These are phyloP conservation scores for Todiramphus chloris DNA, from an alignment of 2,113 vertebrate genomes.

Conservation along the genomic window DNA sequence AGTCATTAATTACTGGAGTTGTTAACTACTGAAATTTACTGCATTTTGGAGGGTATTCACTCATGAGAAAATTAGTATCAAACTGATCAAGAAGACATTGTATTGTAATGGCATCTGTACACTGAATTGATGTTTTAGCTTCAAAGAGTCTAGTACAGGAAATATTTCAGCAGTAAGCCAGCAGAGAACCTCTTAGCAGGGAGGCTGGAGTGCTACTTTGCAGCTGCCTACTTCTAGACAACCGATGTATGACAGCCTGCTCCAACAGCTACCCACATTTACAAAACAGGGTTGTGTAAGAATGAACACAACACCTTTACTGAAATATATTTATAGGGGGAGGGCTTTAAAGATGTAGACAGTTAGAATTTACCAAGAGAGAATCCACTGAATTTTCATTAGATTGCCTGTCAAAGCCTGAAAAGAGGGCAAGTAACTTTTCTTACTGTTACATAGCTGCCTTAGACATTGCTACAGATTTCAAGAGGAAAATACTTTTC, in stretches of 20 bases:
- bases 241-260: not conserved
- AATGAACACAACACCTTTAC: not conserved
- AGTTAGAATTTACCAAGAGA: not conserved
- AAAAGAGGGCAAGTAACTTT: not conserved
- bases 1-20: not conserved
- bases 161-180: not conserved
- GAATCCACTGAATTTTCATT: not conserved
- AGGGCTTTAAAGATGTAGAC: not conserved
- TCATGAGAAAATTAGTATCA: not conserved
- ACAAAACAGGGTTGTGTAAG: not conserved
- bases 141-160: not conserved
- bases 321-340: not conserved
- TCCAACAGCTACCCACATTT: not conserved
- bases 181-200: not conserved
- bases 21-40: not conserved
- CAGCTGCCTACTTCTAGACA: not conserved
- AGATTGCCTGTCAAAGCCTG: not conserved
- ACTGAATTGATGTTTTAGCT: not conserved
- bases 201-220: not conserved
- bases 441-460: accelerated
- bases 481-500: not conserved
- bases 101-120: not conserved
- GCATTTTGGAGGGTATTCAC: not conserved
- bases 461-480: not conserved
- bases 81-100: not conserved